These are phyloP conservation scores for Pyrgilauda ruficollis DNA, from an alignment of 2,113 vertebrate species.

Conservation along the genomic window DNA sequence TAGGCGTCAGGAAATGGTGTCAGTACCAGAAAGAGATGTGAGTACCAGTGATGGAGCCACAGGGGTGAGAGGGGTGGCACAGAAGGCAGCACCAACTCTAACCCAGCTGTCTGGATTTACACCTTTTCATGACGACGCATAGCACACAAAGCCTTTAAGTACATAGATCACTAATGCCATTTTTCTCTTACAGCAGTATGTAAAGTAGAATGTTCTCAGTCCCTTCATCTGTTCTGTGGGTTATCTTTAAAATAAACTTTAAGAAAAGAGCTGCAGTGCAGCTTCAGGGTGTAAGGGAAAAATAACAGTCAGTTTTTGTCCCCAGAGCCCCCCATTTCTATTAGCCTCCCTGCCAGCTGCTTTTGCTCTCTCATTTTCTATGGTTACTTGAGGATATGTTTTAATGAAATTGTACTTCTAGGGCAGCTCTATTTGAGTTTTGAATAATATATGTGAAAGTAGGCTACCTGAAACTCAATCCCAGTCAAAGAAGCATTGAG, in stretches of 20 bases:
- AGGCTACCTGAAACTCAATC: conserved; percentile 8
- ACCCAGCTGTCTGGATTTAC: neutral
- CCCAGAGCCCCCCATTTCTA: neutral
- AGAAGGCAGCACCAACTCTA: neutral
- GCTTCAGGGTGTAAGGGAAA: neutral
- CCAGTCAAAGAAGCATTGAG: neutral
- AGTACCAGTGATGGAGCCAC: neutral
- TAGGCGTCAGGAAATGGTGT: conserved; percentile 70
- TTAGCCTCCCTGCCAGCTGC: neutral
- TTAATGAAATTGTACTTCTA: conserved; percentile 43
- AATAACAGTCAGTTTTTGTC: neutral
- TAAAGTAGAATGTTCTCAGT: neutral
- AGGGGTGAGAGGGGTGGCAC: neutral
- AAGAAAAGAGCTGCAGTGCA: neutral
- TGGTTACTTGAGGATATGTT: conserved; percentile 22
- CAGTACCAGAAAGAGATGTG: conserved; percentile 74
- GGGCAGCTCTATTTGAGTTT: conserved; percentile 21
- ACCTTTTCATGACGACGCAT: accelerated
- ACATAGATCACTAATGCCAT: accelerated
- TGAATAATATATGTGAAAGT: conserved; percentile 15
- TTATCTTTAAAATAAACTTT: conserved; percentile 3
- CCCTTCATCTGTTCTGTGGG: neutral
- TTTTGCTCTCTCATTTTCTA: neutral
- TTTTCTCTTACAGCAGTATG: neutral
- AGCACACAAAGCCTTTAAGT: neutral